Percentiles rank a stretch among this genome's conserved stretches.
phyloP scores from a whole-genome alignment of 2,797 vertebrate genomes.

The Sebastes matsubarae region DNA sequence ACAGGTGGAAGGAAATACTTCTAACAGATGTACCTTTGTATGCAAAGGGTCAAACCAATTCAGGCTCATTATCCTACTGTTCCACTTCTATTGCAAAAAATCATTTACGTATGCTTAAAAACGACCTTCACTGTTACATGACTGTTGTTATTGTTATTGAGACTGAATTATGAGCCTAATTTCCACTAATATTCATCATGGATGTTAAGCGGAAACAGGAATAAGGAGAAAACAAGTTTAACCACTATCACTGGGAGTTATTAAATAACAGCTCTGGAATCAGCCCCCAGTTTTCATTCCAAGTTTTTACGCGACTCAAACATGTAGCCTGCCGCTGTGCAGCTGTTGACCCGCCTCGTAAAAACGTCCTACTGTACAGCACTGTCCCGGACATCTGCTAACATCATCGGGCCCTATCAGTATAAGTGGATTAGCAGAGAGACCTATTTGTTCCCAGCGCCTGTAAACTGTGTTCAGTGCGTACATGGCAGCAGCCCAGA shows the following conservation, averaged over 20 bases:
- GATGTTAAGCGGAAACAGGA: conserved; percentile 9
- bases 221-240: conserved; percentile 42
- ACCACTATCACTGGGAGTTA: conserved; percentile 37
- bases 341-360: conserved; percentile 56
- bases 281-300: conserved; percentile 52
- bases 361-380: conserved; percentile 64
- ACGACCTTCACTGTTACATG: neutral
- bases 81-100: neutral
- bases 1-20: conserved; percentile 13
- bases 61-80: conserved; percentile 4
- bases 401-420: conserved; percentile 52
- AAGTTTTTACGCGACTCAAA: conserved; percentile 36
- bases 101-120: neutral
- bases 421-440: conserved; percentile 68
- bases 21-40: neutral
- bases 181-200: conserved; percentile 10
- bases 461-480: conserved; percentile 39
- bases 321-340: conserved; percentile 44
- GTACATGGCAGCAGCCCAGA: conserved; percentile 42
- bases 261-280: conserved; percentile 60
- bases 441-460: conserved; percentile 46
- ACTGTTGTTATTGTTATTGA: neutral
- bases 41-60: conserved; percentile 5
- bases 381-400: conserved; percentile 70
- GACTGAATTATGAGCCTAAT: neutral